Evolutionary conservation across 1,140 invertebrate species (phyloP).

Genomic region (Drosophila pandora): DNA sequence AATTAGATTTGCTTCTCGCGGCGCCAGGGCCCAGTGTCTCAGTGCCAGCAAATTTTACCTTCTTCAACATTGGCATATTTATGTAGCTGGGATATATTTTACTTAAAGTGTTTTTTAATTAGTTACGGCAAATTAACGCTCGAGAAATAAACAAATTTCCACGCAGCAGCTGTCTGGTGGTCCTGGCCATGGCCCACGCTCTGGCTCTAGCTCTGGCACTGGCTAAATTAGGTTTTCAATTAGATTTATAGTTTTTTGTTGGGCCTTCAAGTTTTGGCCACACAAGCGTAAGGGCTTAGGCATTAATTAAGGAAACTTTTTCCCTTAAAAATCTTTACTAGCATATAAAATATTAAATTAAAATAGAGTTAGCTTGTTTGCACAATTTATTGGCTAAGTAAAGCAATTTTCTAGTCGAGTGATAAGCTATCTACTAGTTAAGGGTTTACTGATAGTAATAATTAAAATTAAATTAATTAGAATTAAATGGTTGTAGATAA

Average conservation of each 20-base stretch:
- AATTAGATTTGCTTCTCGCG: slow-evolving; percentile 57
- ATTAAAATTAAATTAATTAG: too few species aligned
- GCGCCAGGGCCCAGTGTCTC: slow-evolving; percentile 3
- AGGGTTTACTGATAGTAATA: too few species aligned
- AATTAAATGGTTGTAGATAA: too few species aligned
- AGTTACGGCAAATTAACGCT: slow-evolving; percentile 67
- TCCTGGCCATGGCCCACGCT: too few species aligned
- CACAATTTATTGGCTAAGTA: neutral
- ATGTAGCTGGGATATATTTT: slow-evolving; percentile 51
- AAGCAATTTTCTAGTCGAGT: neutral
- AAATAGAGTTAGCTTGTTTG: neutral
- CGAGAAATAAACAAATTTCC: slow-evolving; percentile 51
- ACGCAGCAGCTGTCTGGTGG: slow-evolving; percentile 22
- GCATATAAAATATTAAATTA: neutral
- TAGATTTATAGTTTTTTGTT: slow-evolving; percentile 70
- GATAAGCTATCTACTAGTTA: too few species aligned
- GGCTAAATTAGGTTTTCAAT: slow-evolving; percentile 69
- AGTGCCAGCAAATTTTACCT: neutral
- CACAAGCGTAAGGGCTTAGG: slow-evolving; percentile 25
- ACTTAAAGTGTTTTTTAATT: slow-evolving; percentile 78
- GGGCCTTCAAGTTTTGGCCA: slow-evolving; percentile 17
- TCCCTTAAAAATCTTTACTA: too few species aligned
- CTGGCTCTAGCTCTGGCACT: too few species aligned
- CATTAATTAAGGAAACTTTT: neutral
- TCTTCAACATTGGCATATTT: slow-evolving; percentile 42